A percentile compares a stretch with the other conserved stretches of the same genome.
phyloP scores from a whole-genome alignment of 1,140 invertebrate genomes.

The Tribolium castaneum region DNA sequence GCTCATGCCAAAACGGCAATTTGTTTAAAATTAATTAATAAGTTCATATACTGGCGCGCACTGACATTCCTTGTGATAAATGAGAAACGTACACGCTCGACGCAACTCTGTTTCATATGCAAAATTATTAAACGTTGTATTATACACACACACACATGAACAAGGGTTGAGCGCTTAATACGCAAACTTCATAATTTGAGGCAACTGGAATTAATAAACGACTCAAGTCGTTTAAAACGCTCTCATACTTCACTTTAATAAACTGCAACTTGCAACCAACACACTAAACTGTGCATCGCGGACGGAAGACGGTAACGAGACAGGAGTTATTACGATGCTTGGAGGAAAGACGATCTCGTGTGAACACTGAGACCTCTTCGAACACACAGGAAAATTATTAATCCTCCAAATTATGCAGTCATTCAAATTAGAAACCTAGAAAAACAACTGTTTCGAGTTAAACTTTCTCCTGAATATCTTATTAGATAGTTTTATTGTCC shows the following conservation, averaged over 20 bases:
- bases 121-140: slow-evolving; percentile 52
- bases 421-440: too few relatives aligned
- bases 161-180: slow-evolving; percentile 35
- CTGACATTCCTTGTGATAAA: slow-evolving; percentile 54
- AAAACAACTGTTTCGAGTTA: too few relatives aligned
- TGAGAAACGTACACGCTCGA: slow-evolving; percentile 49
- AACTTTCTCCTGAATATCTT: too few relatives aligned
- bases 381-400: neutral
- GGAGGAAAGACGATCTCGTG: neutral
- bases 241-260: slow-evolving; percentile 20
- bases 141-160: slow-evolving; percentile 33
- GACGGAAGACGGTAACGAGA: neutral
- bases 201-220: slow-evolving; percentile 48
- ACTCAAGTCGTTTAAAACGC: slow-evolving; percentile 8
- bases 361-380: too few relatives aligned
- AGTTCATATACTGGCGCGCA: slow-evolving; percentile 48
- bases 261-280: slow-evolving; percentile 19
- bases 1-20: slow-evolving; percentile 49
- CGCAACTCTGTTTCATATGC: slow-evolving; percentile 50
- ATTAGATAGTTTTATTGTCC: too few relatives aligned
- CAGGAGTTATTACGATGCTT: neutral
- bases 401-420: too few relatives aligned
- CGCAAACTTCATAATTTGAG: slow-evolving; percentile 49
- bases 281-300: neutral
- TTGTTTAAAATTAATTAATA: slow-evolving; percentile 58